Evolutionary conservation across 92 coral and sea anemone species (phyloP), one percentile per base, ranked within the genome.

Genomic region (Siderastrea radians): DNA sequence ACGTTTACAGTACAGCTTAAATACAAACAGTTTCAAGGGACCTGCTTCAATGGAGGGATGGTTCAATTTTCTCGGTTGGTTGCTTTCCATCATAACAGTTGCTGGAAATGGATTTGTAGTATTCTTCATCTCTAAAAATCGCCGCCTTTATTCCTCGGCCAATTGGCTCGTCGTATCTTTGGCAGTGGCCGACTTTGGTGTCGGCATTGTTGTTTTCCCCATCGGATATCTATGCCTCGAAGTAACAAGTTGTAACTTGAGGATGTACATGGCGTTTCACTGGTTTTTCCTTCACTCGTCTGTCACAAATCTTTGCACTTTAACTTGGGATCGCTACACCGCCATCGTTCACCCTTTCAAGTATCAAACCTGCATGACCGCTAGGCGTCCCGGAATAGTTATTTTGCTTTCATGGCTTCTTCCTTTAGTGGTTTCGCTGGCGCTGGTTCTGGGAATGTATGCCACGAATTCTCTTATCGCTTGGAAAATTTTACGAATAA

Each of bases 161-260:
- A 81, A 81, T 19, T 81, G 74, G 72, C 62, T 79, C 17, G 73
- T 79, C 47, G 10, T 66, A 3, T 79, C 84, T 8, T 66, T 79
- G 55, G 71, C 59, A 19, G 72, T 62, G 72, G 73, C 84, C n/a
- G 84, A 79, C 38, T 64, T 79, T 49, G 47, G 71, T 1, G 74
- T 79, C 4, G 84, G 84, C 5, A 15, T 66, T 3, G 3, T 13
- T 14, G 38, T 79, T 38, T 79, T 79, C 47, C 84, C 84, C 7
- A 45, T 57, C 9, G 51, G 57, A 13, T 79, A 53, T 46, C 38
- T 66, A 13, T 79, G 84, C n/a, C 8, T 19, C 14, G 6, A 49
- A 44, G 46, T 57, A 11, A 43, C 38, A 26, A 26, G 38, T n/a
- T 77, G 81, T 3, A 77, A 77, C 81, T 1, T 58, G 15, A 77